Evolutionary conservation across 1,140 invertebrate species (phyloP), one percentile per base, ranked within the genome.

Genomic region (Saccostrea echinata): DNA sequence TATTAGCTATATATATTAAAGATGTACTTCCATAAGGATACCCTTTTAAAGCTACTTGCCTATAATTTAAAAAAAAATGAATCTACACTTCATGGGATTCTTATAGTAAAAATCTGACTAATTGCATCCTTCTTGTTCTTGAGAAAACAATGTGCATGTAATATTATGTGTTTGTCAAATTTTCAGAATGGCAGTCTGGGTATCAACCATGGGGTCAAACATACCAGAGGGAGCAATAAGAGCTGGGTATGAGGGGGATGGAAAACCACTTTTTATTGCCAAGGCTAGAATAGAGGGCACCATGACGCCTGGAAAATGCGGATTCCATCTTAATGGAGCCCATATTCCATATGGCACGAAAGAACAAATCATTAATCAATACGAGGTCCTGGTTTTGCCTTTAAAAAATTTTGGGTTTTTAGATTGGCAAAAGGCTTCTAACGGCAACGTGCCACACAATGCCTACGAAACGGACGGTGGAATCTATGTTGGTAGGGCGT

Each of bases 251-350:
- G 84, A 85, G 11, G 27, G 55, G 6, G 57, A 64, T 21, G 84
- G 84, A 2, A 8, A 8, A 11, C 84, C 84, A 9, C 57, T 85
- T 12, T 85, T 64, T 64, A 57, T 85, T 33, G 84, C 84, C 9
- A n/a, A 57, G 21, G 84, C 55, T 13, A 33, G 11, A 61, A 61
- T 64, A 12, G n/a, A n/a, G n/a, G n/a, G n/a, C n/a, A n/a, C n/a
- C n/a, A n/a, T n/a, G n/a, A n/a, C n/a, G n/a, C n/a, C 84, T 13
- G 84, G 84, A 21, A 85, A 85, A 64, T 53, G 52, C 21, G 84
- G 57, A 57, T 64, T 64, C 30, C 84, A 85, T 27, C 30, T 85
- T 35, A 55, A 53, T 4, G 57, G 84, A 16, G 27, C 24, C 55
- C 55, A 85, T 43, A 85, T 85, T 35, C 57, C 84, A 18, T 85